phyloP scores from a whole-genome alignment of 2,797 vertebrate genomes.

The Diplodus puntazzo region DNA sequence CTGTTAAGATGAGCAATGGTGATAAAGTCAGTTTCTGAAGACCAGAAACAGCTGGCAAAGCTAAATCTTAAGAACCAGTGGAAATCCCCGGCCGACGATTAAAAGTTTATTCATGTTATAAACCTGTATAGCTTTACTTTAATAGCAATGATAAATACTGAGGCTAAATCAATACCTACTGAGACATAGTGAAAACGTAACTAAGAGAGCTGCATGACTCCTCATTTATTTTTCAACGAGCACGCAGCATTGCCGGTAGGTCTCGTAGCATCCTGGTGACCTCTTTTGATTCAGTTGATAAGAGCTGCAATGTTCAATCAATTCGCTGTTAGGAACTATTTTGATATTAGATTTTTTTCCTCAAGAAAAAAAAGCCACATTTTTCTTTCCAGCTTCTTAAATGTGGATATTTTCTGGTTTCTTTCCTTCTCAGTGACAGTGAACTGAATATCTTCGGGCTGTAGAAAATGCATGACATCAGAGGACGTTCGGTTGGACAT shows the following conservation, averaged over 20 bases:
- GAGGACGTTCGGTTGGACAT: background rate
- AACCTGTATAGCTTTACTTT: background rate
- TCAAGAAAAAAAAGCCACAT: no score
- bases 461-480: no score
- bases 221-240: background rate
- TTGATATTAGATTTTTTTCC: no score
- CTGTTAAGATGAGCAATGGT: background rate
- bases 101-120: background rate
- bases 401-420: no score
- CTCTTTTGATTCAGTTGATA: constrained; percentile 1
- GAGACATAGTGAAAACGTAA: background rate
- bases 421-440: no score
- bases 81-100: background rate
- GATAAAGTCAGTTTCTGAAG: background rate
- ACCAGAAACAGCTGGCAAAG: background rate
- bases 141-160: background rate
- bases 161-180: background rate
- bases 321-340: no score
- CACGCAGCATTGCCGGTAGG: no score
- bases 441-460: no score
- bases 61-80: background rate
- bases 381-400: no score
- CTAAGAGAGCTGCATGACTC: background rate
- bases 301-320: no score
- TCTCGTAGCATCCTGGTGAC: background rate